Evolutionary conservation across 2,888 invertebrate species (phyloP), one percentile per base, ranked within the genome.

Genomic region (Orthonychiurus folsomi): DNA sequence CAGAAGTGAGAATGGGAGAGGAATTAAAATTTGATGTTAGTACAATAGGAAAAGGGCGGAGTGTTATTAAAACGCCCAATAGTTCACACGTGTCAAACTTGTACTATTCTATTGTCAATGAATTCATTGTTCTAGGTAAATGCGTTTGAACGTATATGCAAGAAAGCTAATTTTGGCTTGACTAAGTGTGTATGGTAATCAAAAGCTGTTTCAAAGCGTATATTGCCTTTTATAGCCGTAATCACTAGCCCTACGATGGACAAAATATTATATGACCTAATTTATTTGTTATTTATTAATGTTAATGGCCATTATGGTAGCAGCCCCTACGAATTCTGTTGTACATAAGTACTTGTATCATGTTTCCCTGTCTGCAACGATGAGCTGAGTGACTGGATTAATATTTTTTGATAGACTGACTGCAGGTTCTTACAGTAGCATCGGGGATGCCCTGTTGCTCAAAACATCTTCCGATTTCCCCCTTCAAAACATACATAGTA

Each of bases 1-100:
- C n/a, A n/a, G n/a, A n/a, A 37, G 15, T 37, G 37, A 37, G 5
- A 37, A 37, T n/a, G n/a, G 37, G 37, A 37, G 5, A 37, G 15
- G 15, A 37, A 15, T 37, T 37, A 37, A 37, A 15, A 9, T 37
- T 37, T 37, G n/a, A n/a, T 37, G 9, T 37, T 37, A 37, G 37
- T 37, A 37, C 37, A 37, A 37, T 37, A 37, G 15, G 37, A 37
- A 37, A 15, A 37, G 15, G 37, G 37, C 5, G 15, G 15, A 15
- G 37, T 37, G 37, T 37, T 37, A 37, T 9, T 5, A 37, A 37
- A 37, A 37, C 37, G 37, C 37, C 37, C 37, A 37, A 37, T 37
- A 37, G 37, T 37, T 37, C 37, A 37, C 37, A 37, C 37, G 37
- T 37, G 37, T 37, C 37, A 37, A 37, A 37, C 37, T 37, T 37